Evolutionary conservation across 1,140 invertebrate genomes (phyloP).

Genomic region (Pogonomyrmex barbatus): DNA sequence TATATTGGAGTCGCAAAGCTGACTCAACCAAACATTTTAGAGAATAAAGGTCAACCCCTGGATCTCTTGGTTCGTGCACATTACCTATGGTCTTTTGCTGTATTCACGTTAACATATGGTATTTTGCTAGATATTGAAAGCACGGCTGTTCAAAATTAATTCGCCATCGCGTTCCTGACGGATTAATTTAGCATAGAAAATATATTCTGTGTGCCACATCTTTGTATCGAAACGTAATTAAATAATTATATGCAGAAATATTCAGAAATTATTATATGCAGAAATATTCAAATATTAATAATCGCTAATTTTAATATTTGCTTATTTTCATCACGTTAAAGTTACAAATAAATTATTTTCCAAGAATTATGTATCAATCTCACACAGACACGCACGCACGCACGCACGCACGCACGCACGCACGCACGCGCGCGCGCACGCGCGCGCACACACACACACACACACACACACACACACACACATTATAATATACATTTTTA

Average conservation of each 20-base stretch:
- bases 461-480: neutral
- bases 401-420: no score
- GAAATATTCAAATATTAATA: neutral
- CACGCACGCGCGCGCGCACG: no score
- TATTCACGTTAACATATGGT: conserved; percentile 54
- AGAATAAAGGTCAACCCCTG: conserved; percentile 44
- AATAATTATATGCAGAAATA: conserved; percentile 9
- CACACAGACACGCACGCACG: neutral
- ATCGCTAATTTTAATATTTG: conserved; percentile 2
- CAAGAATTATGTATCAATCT: neutral
- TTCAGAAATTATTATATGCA: neutral
- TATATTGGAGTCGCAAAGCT: conserved; percentile 22
- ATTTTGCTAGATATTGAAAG: conserved; percentile 43
- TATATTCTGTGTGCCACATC: conserved; percentile 1
- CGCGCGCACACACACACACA: no score
- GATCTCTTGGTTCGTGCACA: conserved; percentile 34
- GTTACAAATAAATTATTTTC: conserved; percentile 5
- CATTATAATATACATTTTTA: neutral
- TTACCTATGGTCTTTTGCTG: conserved; percentile 40
- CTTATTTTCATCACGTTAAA: neutral
- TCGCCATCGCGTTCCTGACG: conserved; percentile 3
- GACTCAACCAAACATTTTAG: conserved; percentile 23
- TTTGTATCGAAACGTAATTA: conserved; percentile 4
- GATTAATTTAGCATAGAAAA: conserved; percentile 22
- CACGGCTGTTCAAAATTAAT: conserved; percentile 52